These are phyloP conservation scores for Terebella lapidaria DNA, from an alignment of 2,888 invertebrate genomes.

Conservation along the genomic window DNA sequence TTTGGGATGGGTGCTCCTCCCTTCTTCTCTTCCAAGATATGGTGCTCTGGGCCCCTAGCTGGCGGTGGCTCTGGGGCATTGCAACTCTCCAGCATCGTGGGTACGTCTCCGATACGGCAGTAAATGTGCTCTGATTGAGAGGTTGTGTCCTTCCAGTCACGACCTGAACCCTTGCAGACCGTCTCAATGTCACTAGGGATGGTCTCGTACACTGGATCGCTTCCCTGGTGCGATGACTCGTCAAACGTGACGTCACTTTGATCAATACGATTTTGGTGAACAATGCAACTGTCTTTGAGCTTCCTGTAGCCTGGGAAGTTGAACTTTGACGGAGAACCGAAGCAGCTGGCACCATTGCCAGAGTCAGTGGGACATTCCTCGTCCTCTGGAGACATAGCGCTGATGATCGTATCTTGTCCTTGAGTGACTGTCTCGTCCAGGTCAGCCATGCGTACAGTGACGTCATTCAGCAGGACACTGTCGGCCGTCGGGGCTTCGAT, in stretches of 20 bases:
- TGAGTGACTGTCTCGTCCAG: neutral
- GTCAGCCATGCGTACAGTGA: neutral
- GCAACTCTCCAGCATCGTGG: neutral
- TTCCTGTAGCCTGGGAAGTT: neutral
- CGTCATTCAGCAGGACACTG: conserved; percentile 1
- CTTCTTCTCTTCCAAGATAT: too few species aligned
- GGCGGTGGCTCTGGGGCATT: neutral
- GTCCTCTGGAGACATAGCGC: neutral
- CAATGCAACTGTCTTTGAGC: neutral
- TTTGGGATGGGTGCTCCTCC: neutral
- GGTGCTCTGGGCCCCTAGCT: neutral
- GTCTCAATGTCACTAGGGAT: neutral
- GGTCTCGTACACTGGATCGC: neutral
- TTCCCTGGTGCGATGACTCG: neutral
- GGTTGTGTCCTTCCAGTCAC: neutral
- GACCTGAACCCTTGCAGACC: too few species aligned
- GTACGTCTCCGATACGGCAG: neutral
- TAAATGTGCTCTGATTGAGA: neutral
- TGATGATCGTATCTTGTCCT: neutral
- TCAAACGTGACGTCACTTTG: neutral
- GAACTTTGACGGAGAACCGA: neutral
- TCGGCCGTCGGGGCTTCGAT: neutral
- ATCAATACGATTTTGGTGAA: neutral
- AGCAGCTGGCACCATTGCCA: neutral
- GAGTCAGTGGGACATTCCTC: neutral